Conservation (phyloP, 2,888 invertebrate species). For the Perizoma flavofasciatum region DNA sequence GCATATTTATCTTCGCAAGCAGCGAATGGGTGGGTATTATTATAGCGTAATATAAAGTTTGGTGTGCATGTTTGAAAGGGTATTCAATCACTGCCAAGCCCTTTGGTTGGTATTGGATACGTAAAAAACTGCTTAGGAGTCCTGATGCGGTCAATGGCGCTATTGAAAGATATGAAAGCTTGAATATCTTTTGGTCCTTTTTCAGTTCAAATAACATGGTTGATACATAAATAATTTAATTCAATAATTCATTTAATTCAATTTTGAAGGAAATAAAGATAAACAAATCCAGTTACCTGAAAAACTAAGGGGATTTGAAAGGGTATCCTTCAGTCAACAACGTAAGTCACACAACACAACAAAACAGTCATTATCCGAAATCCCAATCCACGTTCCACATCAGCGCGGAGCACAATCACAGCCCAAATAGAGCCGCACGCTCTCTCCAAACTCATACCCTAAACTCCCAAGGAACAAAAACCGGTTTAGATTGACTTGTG, state of each 20-base stretch:
- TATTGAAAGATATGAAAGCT: constrained; percentile 21
- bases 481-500: no score
- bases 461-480: neutral
- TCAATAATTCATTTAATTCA: neutral
- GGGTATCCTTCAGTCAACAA: neutral
- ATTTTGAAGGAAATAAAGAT: neutral
- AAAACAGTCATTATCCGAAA: constrained; percentile 7
- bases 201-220: constrained; percentile 2
- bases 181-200: constrained; percentile 11
- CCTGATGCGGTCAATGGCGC: constrained; percentile 24
- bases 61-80: constrained; percentile 26
- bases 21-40: constrained; percentile 20
- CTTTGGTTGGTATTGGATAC: constrained; percentile 27
- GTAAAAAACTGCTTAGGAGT: constrained; percentile 25
- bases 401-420: neutral
- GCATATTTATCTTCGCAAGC: constrained; percentile 18
- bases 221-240: neutral
- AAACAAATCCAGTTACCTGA: neutral
- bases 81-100: constrained; percentile 34
- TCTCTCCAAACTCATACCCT: neutral
- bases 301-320: neutral
- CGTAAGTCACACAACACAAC: neutral
- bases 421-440: neutral
- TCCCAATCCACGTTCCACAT: constrained; percentile 1
- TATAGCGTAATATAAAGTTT: constrained; percentile 25